Percentiles rank a stretch among this genome's conserved stretches.
Conservation (phyloP, 2,113 vertebrate species). For the Arothron firmamentum region DNA sequence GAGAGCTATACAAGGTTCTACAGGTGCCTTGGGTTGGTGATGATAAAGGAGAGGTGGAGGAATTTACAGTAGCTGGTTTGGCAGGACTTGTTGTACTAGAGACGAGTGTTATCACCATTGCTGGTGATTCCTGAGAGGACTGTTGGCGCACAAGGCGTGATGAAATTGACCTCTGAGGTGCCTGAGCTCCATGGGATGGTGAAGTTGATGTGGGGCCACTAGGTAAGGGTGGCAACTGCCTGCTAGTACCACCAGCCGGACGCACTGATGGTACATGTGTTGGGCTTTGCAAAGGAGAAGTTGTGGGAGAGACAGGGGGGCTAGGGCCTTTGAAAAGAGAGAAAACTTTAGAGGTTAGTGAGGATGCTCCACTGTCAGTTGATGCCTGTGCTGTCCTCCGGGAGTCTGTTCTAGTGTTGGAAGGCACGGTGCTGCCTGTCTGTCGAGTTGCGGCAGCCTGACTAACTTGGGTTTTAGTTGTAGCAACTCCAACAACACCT, state of each 20-base stretch:
- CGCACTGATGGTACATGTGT: conserved; percentile 65
- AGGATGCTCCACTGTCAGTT: conserved; percentile 66
- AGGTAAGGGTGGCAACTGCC: conserved; percentile 58
- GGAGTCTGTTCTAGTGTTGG: conserved; percentile 40
- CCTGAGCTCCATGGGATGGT: conserved; percentile 83
- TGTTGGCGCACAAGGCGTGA: conserved; percentile 85
- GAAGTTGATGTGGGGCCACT: conserved; percentile 67
- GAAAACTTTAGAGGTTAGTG: conserved; percentile 76
- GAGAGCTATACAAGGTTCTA: conserved; percentile 78
- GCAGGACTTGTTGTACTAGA: conserved; percentile 82
- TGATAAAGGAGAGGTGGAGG: conserved; percentile 84
- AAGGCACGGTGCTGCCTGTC: conserved; percentile 33
- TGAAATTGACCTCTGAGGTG: conserved; percentile 74
- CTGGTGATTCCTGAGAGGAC: conserved; percentile 85
- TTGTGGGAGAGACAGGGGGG: conserved; percentile 82
- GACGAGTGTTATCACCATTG: conserved; percentile 86
- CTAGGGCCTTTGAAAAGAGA: conserved; percentile 85
- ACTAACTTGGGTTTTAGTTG: conserved; percentile 61
- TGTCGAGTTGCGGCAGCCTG: conserved; percentile 58
- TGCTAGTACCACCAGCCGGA: conserved; percentile 39
- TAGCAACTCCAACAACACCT: conserved; percentile 69
- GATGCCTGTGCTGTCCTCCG: conserved; percentile 51
- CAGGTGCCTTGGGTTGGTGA: conserved; percentile 81
- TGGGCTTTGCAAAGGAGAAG: conserved; percentile 87
- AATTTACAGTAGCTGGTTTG: conserved; percentile 81